Conservation (phyloP, 1,140 invertebrate species). For the Drosophila auraria region DNA sequence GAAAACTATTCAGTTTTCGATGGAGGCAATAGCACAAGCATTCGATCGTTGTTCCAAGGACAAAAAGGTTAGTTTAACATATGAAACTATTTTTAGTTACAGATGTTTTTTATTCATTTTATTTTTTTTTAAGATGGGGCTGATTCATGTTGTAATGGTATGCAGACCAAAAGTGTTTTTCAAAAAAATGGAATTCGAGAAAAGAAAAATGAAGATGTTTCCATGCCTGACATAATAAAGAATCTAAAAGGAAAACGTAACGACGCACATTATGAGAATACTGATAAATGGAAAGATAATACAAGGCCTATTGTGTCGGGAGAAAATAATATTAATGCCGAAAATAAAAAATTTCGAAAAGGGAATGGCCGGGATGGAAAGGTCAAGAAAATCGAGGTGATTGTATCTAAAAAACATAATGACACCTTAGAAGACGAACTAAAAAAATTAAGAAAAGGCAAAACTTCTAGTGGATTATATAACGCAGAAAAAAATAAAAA, state of each 20-base stretch:
- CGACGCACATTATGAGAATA: neutral
- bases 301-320: neutral
- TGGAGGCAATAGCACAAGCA: slow-evolving; percentile 60
- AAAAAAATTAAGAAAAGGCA: neutral
- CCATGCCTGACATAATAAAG: neutral
- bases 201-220: neutral
- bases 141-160: neutral
- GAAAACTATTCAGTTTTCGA: slow-evolving; percentile 65
- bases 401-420: neutral
- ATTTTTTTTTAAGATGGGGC: slow-evolving; percentile 6
- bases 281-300: neutral
- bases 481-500: neutral
- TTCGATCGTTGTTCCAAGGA: slow-evolving; percentile 7
- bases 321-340: neutral
- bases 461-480: neutral
- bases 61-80: slow-evolving; percentile 25
- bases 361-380: neutral
- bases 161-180: neutral
- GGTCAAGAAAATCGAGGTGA: neutral
- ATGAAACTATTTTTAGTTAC: neutral
- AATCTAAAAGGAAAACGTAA: neutral
- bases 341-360: neutral
- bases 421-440: neutral
- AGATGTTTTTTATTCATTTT: neutral
- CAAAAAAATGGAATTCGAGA: too few species aligned